These are phyloP conservation scores for Calliphora vomitoria DNA, from an alignment of 2,888 invertebrate species.

Conservation along the genomic window DNA sequence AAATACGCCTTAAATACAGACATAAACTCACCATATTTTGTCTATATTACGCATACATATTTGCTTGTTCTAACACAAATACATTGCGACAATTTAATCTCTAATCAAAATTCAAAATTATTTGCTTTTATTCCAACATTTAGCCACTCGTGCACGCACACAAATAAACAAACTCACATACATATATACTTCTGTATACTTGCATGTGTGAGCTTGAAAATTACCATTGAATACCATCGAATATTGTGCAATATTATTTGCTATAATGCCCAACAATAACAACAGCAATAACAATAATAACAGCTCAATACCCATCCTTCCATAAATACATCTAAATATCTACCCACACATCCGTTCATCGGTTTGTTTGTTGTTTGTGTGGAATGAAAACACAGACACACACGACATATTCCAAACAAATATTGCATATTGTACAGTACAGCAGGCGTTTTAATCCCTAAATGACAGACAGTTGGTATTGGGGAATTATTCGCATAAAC, in stretches of 20 bases:
- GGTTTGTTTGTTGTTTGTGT: slow-evolving; percentile 13
- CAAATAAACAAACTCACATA: background rate
- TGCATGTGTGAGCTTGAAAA: slow-evolving; percentile 6
- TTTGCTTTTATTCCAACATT: slow-evolving; percentile 42
- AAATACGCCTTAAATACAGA: too few species aligned
- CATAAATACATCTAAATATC: background rate
- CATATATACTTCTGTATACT: background rate
- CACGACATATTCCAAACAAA: slow-evolving; percentile 6
- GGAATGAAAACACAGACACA: background rate
- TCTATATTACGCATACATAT: slow-evolving; percentile 41
- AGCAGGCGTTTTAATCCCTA: slow-evolving; percentile 66
- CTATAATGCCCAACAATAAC: slow-evolving; percentile 60
- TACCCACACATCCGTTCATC: background rate
- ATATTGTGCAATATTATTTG: slow-evolving; percentile 59
- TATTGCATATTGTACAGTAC: slow-evolving; percentile 9
- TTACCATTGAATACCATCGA: slow-evolving; percentile 36
- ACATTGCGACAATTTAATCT: slow-evolving; percentile 74
- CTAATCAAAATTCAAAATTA: slow-evolving; percentile 74
- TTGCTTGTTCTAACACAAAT: slow-evolving; percentile 57
- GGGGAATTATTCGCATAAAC: slow-evolving; percentile 27
- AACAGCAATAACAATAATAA: slow-evolving; percentile 53
- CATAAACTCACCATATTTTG: slow-evolving; percentile 45
- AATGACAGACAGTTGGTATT: slow-evolving; percentile 59
- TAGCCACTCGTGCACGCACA: background rate
- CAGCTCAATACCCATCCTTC: slow-evolving; percentile 18